phyloP scores from a whole-genome alignment of 1,140 invertebrate genomes.

The Anoplophora glabripennis region DNA sequence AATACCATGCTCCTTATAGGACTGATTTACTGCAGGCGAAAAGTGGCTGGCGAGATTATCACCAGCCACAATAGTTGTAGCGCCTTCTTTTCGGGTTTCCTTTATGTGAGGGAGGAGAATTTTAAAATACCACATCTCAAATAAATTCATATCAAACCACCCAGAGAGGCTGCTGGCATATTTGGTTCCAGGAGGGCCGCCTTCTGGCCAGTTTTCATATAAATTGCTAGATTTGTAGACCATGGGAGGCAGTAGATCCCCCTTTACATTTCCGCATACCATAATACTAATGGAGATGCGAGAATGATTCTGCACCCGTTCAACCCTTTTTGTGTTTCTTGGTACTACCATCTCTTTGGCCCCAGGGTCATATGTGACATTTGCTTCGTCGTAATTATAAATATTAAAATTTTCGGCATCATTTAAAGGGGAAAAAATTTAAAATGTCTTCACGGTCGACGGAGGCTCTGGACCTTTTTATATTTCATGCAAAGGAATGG shows the following conservation, averaged over 20 bases:
- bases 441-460: too few species aligned
- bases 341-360: slow-evolving; percentile 21
- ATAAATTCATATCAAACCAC: slow-evolving; percentile 40
- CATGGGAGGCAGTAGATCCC: slow-evolving; percentile 31
- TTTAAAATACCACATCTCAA: slow-evolving; percentile 37
- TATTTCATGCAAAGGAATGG: too few species aligned
- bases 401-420: slow-evolving; percentile 6
- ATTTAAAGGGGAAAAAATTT: not conserved
- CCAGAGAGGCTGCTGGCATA: slow-evolving; percentile 34
- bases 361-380: slow-evolving; percentile 23
- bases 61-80: slow-evolving; percentile 10
- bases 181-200: slow-evolving; percentile 17
- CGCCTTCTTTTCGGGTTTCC: slow-evolving; percentile 1
- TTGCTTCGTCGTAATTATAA: slow-evolving; percentile 26
- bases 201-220: slow-evolving; percentile 32
- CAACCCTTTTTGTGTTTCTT: slow-evolving; percentile 16
- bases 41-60: slow-evolving; percentile 24
- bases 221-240: slow-evolving; percentile 12
- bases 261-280: slow-evolving; percentile 29
- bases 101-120: slow-evolving; percentile 13
- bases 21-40: slow-evolving; percentile 11
- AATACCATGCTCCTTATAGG: slow-evolving; percentile 7
- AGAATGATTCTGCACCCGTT: slow-evolving; percentile 22
- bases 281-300: slow-evolving; percentile 30
- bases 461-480: too few species aligned